Evolutionary conservation across 2,888 invertebrate species (phyloP).

Genomic region (Dorcus parallelipipedus): DNA sequence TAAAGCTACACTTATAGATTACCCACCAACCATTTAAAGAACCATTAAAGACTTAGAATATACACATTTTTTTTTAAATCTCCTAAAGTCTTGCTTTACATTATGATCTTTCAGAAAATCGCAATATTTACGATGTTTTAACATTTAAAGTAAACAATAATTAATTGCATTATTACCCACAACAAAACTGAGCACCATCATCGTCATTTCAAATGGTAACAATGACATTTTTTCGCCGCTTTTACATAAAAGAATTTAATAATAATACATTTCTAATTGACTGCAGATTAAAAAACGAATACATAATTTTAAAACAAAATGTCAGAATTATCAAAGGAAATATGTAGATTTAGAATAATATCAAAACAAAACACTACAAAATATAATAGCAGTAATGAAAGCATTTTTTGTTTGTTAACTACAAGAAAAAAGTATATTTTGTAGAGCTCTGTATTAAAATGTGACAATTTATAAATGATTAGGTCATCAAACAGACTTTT

Average conservation of each 20-base stretch:
- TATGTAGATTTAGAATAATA: not conserved
- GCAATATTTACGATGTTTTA: not conserved
- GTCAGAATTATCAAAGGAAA: not conserved
- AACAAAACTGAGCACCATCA: conserved; percentile 6
- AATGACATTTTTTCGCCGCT: no score
- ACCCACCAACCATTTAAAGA: conserved; percentile 27
- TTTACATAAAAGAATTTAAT: no score
- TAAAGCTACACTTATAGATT: conserved; percentile 20
- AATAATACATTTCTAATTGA: no score
- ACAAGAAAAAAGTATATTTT: no score
- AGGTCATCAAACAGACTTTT: not conserved
- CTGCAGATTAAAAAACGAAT: no score
- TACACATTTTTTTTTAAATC: conserved; percentile 30
- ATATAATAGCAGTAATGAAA: no score
- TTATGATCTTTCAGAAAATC: not conserved
- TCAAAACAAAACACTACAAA: no score
- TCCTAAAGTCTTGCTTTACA: conserved; percentile 7
- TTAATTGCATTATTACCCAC: conserved; percentile 4
- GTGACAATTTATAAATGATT: not conserved
- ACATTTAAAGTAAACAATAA: not conserved
- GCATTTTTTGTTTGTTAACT: no score
- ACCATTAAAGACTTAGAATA: conserved; percentile 39
- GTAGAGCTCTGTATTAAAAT: no score
- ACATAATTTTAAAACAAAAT: no score
- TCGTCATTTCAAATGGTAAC: not conserved